Evolutionary conservation across 2,888 invertebrate genomes (phyloP).

Genomic region (Omphaloscelis lunosa): DNA sequence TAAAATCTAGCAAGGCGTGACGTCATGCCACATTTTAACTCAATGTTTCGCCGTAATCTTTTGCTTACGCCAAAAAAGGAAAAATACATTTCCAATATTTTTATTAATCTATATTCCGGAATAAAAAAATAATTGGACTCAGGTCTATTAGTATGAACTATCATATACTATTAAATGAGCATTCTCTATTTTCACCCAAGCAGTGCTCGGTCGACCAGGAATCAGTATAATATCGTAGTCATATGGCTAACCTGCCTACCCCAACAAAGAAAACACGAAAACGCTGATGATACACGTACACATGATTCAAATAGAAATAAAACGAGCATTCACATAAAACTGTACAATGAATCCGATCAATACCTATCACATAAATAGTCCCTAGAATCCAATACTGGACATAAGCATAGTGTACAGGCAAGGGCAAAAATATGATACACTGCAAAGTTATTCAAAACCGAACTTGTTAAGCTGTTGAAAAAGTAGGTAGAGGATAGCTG

Average conservation of each 20-base stretch:
- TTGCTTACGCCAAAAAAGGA: too few species aligned
- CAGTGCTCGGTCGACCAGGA: too few species aligned
- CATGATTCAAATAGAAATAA: conserved; percentile 39
- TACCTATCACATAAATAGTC: conserved; percentile 59
- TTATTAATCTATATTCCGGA: too few species aligned
- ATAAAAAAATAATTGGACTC: too few species aligned
- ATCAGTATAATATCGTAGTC: neutral
- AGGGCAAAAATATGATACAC: conserved; percentile 4
- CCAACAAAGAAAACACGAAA: conserved; percentile 2
- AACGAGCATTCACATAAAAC: conserved; percentile 53
- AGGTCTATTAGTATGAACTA: too few species aligned
- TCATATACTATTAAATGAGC: too few species aligned
- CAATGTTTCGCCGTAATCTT: too few species aligned
- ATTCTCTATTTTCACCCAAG: too few species aligned
- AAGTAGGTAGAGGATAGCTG: neutral
- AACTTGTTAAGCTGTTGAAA: neutral
- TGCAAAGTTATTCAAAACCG: neutral
- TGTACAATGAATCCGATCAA: conserved; percentile 60
- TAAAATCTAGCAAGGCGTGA: too few species aligned
- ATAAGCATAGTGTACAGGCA: conserved; percentile 43
- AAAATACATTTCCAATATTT: too few species aligned
- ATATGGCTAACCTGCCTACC: neutral
- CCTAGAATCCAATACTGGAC: conserved; percentile 55
- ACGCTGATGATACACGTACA: conserved; percentile 23
- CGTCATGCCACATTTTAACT: too few species aligned